phyloP scores from a whole-genome alignment of 2,113 vertebrate genomes.

The Turnix velox region DNA sequence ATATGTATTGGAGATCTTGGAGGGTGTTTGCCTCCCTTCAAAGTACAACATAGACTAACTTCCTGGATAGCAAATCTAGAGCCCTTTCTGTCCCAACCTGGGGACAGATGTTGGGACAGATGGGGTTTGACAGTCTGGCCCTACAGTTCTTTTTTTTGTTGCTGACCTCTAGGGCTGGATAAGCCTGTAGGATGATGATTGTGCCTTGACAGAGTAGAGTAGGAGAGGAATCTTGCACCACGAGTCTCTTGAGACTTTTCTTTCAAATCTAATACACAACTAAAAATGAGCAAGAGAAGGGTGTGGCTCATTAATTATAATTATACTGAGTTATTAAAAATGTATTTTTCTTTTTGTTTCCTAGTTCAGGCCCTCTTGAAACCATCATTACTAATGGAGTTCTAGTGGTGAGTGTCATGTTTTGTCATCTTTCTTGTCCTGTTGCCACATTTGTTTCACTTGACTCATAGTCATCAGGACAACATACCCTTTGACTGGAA shows the following conservation, averaged over 20 bases:
- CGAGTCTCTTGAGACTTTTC: not conserved
- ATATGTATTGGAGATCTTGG: not conserved
- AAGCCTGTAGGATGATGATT: not conserved
- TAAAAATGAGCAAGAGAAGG: constrained; percentile 2
- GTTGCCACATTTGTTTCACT: not conserved
- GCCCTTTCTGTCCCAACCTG: not conserved
- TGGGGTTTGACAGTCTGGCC: too few relatives aligned
- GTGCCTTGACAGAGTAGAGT: not conserved
- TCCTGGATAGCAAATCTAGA: not conserved
- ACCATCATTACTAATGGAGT: constrained; percentile 69
- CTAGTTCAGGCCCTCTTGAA: constrained; percentile 61
- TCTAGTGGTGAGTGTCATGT: constrained; percentile 56
- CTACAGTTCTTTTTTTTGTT: not conserved
- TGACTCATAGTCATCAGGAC: not conserved
- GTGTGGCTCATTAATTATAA: not conserved
- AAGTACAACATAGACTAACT: not conserved
- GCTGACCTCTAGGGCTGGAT: not conserved
- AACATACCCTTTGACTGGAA: not conserved
- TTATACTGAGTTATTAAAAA: constrained; percentile 13
- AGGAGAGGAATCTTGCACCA: not conserved
- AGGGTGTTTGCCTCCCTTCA: not conserved
- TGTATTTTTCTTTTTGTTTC: constrained; percentile 28
- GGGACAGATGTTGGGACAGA: too few relatives aligned
- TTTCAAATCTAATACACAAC: not conserved
- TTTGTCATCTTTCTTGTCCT: constrained; percentile 7